Conservation (phyloP, 2,113 vertebrate genomes). For the Maccullochella peelii region DNA sequence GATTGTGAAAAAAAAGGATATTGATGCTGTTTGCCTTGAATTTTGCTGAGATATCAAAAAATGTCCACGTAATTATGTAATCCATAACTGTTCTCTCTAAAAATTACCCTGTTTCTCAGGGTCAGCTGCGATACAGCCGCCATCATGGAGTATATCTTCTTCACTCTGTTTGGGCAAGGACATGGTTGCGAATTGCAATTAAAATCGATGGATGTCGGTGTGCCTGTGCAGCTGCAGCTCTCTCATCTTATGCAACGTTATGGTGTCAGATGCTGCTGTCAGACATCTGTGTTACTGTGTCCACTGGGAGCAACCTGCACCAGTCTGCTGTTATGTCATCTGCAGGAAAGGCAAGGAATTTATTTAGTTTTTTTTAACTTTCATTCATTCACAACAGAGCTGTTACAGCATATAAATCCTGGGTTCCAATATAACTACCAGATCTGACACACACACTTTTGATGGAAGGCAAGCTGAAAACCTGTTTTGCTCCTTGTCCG, state of each 20-base stretch:
- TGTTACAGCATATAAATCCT: constrained; percentile 19
- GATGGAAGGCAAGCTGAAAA: constrained; percentile 12
- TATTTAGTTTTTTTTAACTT: not conserved
- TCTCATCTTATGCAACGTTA: constrained; percentile 16
- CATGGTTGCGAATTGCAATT: constrained; percentile 49
- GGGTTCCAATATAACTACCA: not conserved
- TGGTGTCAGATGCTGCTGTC: constrained; percentile 22
- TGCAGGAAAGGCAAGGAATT: not conserved
- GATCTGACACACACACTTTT: not conserved
- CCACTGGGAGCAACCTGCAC: constrained; percentile 23
- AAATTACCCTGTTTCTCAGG: constrained; percentile 11
- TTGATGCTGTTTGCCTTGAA: not conserved
- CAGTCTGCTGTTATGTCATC: constrained; percentile 9
- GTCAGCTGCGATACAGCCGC: not conserved
- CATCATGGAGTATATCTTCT: constrained; percentile 27
- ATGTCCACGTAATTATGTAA: too few species aligned
- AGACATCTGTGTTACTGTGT: constrained; percentile 35
- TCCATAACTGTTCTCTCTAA: not conserved
- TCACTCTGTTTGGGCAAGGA: constrained; percentile 37
- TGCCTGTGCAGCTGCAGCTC: constrained; percentile 23
- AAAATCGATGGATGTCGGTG: constrained; percentile 51
- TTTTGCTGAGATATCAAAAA: not conserved
- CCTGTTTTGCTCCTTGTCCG: not conserved
- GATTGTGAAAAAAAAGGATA: not conserved
- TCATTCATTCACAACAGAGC: constrained; percentile 24